Base-by-base conservation (phyloP, 1,140 invertebrate species). In the Zaprionus davidi region DNA sequence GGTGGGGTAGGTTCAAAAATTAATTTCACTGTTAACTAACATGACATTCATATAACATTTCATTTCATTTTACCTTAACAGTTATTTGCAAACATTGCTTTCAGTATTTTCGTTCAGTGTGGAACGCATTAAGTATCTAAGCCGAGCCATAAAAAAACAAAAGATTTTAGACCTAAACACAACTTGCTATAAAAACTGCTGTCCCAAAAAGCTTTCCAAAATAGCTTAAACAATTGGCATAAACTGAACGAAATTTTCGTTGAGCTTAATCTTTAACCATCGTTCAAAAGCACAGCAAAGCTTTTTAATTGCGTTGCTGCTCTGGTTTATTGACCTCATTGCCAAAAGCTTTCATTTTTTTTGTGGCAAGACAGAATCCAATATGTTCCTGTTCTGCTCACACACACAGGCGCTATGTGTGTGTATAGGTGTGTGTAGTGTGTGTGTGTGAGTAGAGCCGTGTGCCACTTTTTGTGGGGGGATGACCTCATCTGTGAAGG, bases 301-400 rank as follows among this genome's bases (percentile, higher is more conserved):
- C 44, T 59, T 55, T 22, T 22, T 22, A 22, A 20, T n/a, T 59
- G 15, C 11, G 5, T 11, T 26, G 9, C n/a, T 74, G 71, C 49
- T 46, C 65, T 62, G 24, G 71, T 74, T 74, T 74, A 62, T 74
- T 74, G 65, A 68, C 71, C 71, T 59, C 56, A 60, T 60, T 58
- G 36, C 1, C 24, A 41, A 20, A 66, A 66, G 69, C 53, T 58
- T 55, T n/a, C n/a, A 11, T 26, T 46, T 17, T 17, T 12, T n/a
- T 4, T 44, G 11, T 60, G 56, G 46, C 55, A 68, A 73, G 28
- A 26, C 38, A 20, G 24, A 34, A 60, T 74, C 57, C 55, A 60
- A 60, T 6, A 28, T 26, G 20, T 67, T 53, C 46, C 64, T 53
- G 13, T 67, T 67, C 46, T 3, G 5, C n/a, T 28, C 20, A 41